Evolutionary conservation across 2,113 vertebrate genomes (phyloP), one percentile per base, ranked within the genome.

Genomic region (Pantherophis guttatus): DNA sequence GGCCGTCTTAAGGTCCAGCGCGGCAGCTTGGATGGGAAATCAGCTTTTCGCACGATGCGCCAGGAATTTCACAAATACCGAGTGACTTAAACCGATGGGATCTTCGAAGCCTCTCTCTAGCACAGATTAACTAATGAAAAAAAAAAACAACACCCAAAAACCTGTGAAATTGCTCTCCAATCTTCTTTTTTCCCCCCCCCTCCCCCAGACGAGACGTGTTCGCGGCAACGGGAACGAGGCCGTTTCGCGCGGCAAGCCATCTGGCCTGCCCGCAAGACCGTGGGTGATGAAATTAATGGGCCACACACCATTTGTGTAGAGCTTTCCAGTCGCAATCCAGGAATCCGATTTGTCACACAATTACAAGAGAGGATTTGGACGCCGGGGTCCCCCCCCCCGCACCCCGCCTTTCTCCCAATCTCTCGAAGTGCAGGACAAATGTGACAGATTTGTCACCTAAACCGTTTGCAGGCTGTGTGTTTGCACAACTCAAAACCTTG

Each of bases 111-210:
- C 95, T 97, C 97, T 97, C 97, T 97, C 94, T 96, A 97, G 97
- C 94, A 97, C 96, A 96, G 97, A 97, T 98, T 97, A 98, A 98
- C 97, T 97, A 97, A 98, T 97, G 96, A 97, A 96, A 94, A 97
- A 96, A 29, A 3, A 9, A 3, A 10, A 48, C 3, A 48, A 48
- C 44, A 62, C 19, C 2, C 1, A 13, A n/a, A 65, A 98, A 97
- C 97, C 96, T 96, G 96, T 97, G 96, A 97, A 97, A 97, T 97
- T 96, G 97, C 94, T 96, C 96, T 95, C 95, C 95, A 96, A 95
- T 97, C 96, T 97, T 97, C 96, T 96, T 94, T 96, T 95, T 96
- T 95, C 93, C 96, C 9, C 52, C 44, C 44, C 44, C 44, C 44
- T 2, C 3, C 3, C 4, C 44, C 94, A 93, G 90, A 95, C 90